Conservation (phyloP, 2,797 vertebrate species). For the Chelon auratus region DNA sequence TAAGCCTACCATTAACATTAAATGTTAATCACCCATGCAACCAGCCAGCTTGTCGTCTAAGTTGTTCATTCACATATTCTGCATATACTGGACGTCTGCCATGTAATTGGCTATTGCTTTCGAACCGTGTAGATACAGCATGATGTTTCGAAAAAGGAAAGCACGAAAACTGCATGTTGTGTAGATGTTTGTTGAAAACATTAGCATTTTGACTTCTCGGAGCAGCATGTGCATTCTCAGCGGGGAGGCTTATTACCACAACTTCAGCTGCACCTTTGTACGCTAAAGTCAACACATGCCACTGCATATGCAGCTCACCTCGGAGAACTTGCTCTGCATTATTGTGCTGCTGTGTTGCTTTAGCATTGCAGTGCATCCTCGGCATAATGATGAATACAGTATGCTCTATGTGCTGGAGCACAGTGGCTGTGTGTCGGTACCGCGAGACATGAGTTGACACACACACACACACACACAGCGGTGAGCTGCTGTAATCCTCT, state of each 20-base stretch:
- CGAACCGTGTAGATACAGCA: slow-evolving; percentile 24
- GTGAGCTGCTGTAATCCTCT: slow-evolving; percentile 50
- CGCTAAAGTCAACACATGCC: slow-evolving; percentile 58
- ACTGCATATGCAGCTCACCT: slow-evolving; percentile 46
- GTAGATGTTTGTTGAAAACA: slow-evolving; percentile 39
- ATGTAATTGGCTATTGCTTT: slow-evolving; percentile 19
- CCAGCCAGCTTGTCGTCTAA: slow-evolving; percentile 49
- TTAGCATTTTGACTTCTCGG: slow-evolving; percentile 50
- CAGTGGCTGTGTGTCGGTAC: slow-evolving; percentile 56
- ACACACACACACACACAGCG: slow-evolving; percentile 40
- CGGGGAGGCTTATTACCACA: slow-evolving; percentile 42
- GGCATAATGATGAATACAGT: slow-evolving; percentile 42
- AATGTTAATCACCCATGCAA: slow-evolving; percentile 81
- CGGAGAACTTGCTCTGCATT: slow-evolving; percentile 38
- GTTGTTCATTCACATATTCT: slow-evolving; percentile 34
- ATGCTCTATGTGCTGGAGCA: slow-evolving; percentile 21
- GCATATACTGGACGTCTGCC: slow-evolving; percentile 26
- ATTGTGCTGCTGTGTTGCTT: slow-evolving; percentile 37
- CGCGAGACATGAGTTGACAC: slow-evolving; percentile 44
- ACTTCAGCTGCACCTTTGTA: slow-evolving; percentile 58
- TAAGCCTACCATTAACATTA: slow-evolving; percentile 81
- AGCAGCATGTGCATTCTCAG: slow-evolving; percentile 45
- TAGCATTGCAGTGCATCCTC: slow-evolving; percentile 47
- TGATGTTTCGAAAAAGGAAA: slow-evolving; percentile 20
- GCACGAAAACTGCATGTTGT: slow-evolving; percentile 8